Evolutionary conservation across 1,140 invertebrate species (phyloP), one percentile per base, ranked within the genome.

Genomic region (Cotesia chilonis): DNA sequence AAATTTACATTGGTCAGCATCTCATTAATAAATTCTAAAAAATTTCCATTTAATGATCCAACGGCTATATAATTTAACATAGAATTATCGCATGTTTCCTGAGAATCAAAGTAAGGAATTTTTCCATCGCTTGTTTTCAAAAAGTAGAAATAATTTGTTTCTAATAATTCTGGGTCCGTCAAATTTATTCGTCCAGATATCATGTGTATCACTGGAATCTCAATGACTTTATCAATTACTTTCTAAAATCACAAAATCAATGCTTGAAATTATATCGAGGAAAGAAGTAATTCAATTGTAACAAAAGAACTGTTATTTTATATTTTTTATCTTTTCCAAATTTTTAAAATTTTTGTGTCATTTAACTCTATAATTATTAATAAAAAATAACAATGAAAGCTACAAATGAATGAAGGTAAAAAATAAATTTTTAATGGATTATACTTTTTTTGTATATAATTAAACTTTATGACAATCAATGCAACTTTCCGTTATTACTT

Each of bases 21-120:
- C 52, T 79, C 78, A 67, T 87, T 85, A 64, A 93, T 74, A 12
- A 87, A 88, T 54, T 85, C 78, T 4, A 93, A 81, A 41, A 92
- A 88, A 68, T 86, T 89, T 0, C 89, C 89, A 41, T 87, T 85
- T 3, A 90, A 84, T 1, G 88, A 88, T 4, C 92, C 92, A 28
- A 91, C 79, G 0, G 91, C 80, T 2, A 94, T 83, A 77, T 91
- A 89, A 61, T 88, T 82, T 0, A 92, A 88, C 88, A 94, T 93
- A 75, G 89, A 81, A 0, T 83, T 82, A 41, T 85, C 78, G 37
- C 90, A 90, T 37, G 89, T 85, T 14, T 87, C 78, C 36, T 82
- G 75, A 4, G 85, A 83, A 14, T 88, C 83, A 71, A 88, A 90
- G 9, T 64, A 80, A 0, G 91, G 91, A 57, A 93, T 84, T 4